These are phyloP conservation scores for Nezara viridula DNA, from an alignment of 2,888 invertebrate species.

Conservation along the genomic window DNA sequence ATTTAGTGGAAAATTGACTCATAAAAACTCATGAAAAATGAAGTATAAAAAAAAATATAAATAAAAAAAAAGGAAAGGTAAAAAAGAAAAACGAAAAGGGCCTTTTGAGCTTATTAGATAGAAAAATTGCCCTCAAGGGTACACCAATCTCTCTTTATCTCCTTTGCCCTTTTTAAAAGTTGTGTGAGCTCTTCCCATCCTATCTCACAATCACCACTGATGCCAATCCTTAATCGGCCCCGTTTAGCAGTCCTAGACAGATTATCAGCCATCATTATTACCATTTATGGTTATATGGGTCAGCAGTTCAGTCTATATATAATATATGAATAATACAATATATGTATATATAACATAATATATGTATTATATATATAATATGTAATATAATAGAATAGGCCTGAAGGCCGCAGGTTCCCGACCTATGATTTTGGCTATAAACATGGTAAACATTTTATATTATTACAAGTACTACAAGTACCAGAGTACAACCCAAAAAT, in stretches of 20 bases:
- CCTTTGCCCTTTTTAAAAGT: conserved; percentile 34
- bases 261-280: background rate
- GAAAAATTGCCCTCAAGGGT: conserved; percentile 34
- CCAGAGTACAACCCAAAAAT: too few relatives aligned
- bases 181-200: background rate
- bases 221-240: background rate
- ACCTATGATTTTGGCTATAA: too few relatives aligned
- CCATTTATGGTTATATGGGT: too few relatives aligned
- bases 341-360: too few relatives aligned
- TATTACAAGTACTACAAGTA: too few relatives aligned
- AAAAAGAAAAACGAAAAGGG: conserved; percentile 12
- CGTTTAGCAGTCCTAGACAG: background rate
- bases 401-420: too few relatives aligned
- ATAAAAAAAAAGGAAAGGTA: background rate
- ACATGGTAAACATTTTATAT: too few relatives aligned
- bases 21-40: background rate
- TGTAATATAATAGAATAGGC: too few relatives aligned
- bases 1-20: background rate
- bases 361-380: too few relatives aligned
- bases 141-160: conserved; percentile 49
- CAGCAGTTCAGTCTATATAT: too few relatives aligned
- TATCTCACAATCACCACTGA: conserved; percentile 18
- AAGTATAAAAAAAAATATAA: background rate
- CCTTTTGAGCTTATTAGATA: conserved; percentile 41
- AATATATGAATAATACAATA: too few relatives aligned